phyloP scores from a whole-genome alignment of 2,888 invertebrate species.

The Cheilosia grossa region DNA sequence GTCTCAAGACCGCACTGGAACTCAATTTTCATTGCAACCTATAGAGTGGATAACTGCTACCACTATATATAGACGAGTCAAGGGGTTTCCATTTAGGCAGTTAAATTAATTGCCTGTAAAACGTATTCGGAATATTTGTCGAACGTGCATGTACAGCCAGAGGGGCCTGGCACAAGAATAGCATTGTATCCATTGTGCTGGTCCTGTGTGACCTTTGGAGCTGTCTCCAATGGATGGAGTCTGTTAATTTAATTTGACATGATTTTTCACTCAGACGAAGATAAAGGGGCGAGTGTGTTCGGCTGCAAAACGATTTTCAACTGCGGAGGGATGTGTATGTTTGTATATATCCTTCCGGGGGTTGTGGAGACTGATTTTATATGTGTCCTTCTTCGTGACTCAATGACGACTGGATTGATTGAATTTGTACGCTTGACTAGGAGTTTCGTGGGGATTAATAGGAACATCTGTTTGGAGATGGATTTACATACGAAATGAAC shows the following conservation, averaged over 20 bases:
- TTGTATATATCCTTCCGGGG: slow-evolving; percentile 35
- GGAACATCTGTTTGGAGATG: slow-evolving; percentile 53
- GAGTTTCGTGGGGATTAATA: slow-evolving; percentile 29
- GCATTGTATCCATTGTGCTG: slow-evolving; percentile 14
- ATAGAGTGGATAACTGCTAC: slow-evolving; percentile 23
- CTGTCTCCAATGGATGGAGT: slow-evolving; percentile 45
- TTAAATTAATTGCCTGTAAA: slow-evolving; percentile 67
- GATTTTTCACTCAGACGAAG: slow-evolving; percentile 68
- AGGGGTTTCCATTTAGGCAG: slow-evolving; percentile 28
- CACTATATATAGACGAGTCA: not conserved
- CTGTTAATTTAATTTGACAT: slow-evolving; percentile 73
- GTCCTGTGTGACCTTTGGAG: slow-evolving; percentile 50
- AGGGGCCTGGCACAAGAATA: slow-evolving; percentile 31
- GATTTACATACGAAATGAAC: slow-evolving; percentile 59
- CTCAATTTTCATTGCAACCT: not conserved
- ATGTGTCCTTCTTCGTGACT: slow-evolving; percentile 39
- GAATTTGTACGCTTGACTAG: slow-evolving; percentile 52
- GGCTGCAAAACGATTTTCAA: slow-evolving; percentile 25
- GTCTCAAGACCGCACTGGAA: slow-evolving; percentile 44
- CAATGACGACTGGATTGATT: slow-evolving; percentile 68
- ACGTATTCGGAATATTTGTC: slow-evolving; percentile 54
- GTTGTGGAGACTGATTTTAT: not conserved
- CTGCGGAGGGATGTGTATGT: slow-evolving; percentile 41
- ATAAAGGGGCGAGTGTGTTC: not conserved
- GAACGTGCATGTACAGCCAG: slow-evolving; percentile 30